Evolutionary conservation across 2,113 vertebrate species (phyloP).

Genomic region (Plotosus lineatus): DNA sequence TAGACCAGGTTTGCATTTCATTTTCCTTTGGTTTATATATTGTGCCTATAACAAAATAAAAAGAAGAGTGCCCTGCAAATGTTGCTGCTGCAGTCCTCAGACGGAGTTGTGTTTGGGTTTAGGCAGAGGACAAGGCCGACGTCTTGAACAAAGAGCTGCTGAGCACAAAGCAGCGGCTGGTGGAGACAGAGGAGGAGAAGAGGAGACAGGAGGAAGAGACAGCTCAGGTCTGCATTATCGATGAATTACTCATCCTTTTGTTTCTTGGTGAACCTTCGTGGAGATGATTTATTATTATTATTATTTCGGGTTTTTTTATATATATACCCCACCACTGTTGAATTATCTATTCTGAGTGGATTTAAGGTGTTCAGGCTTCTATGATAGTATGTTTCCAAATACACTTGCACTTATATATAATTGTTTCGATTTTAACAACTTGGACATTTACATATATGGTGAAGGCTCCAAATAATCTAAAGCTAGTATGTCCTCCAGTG

Average conservation of each 20-base stretch:
- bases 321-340: not conserved
- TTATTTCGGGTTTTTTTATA: too few relatives aligned
- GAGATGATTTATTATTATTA: too few relatives aligned
- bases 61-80: not conserved
- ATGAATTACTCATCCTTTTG: not conserved
- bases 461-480: not conserved
- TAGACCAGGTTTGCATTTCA: conserved; percentile 84
- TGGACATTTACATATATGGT: not conserved
- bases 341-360: not conserved
- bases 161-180: conserved; percentile 90
- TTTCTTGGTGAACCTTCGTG: not conserved
- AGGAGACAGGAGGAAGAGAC: conserved; percentile 94
- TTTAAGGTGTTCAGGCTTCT: not conserved
- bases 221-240: conserved; percentile 78
- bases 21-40: not conserved
- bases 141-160: conserved; percentile 96
- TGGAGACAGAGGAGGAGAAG: conserved; percentile 96
- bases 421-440: not conserved
- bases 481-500: not conserved
- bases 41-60: not conserved
- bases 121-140: conserved; percentile 97
- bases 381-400: not conserved
- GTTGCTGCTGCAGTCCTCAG: not conserved
- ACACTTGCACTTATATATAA: not conserved
- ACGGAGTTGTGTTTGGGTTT: conserved; percentile 17